Evolutionary conservation across 2,113 vertebrate genomes (phyloP), one percentile per base, ranked within the genome.

Genomic region (Zingel zingel): DNA sequence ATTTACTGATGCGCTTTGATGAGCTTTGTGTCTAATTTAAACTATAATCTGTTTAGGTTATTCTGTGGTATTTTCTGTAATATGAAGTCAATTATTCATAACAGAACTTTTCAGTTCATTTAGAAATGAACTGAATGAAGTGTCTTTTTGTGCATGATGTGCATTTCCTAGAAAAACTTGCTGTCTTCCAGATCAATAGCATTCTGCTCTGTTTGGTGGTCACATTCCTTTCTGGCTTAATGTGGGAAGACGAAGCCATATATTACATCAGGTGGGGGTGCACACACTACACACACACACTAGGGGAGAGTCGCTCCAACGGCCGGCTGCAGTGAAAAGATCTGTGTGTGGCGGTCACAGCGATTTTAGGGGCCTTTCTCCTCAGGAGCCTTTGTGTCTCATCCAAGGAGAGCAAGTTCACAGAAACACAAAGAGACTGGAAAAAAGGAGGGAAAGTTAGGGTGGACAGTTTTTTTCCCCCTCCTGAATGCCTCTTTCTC

Each of bases 401-500:
- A 70, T 93, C 92, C 90, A 92, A 93, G 79, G 89, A 90, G 61
- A 87, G 85, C 82, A 86, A 91, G 91, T 93, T 94, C 92, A 93
- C 84, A 77, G 82, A 84, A 63, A 83, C 87, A 93, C 90, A 92
- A 93, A 92, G 90, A 89, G 82, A 33, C 39, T 75, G 84, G 85
- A 81, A 89, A 86, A 86, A 86, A 88, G 92, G 88, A 86, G 86
- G 91, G 88, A 90, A 86, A 86, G 89, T 87, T 89, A 92, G 87
- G 79, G 85, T 19, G 72, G 77, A 89, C 73, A 81, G 61, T 6
- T 81, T 81, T 68, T 70, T 76, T 30, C 7, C 23, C 6, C 66
- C 74, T 76, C 23, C 43, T 81, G 43, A 79, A 75, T 19, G 23
- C 76, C 74, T 84, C 77, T 90, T 85, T 91, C 70, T 88, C 72